phyloP scores from a whole-genome alignment of 2,888 invertebrate genomes.

The Cremastinae sp. region DNA sequence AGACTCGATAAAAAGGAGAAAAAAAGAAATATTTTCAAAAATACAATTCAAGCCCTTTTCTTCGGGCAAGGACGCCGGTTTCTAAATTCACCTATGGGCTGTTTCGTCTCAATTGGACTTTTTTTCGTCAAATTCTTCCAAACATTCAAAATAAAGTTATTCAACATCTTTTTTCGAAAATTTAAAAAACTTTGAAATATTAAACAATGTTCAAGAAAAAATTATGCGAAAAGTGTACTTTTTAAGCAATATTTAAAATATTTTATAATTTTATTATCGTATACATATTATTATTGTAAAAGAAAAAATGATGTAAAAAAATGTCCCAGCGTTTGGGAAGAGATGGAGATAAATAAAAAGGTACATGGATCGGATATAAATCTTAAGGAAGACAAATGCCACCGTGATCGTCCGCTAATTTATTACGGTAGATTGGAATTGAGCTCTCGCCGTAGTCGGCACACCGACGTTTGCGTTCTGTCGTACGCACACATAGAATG shows the following conservation, averaged over 20 bases:
- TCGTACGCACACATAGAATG: constrained; percentile 8
- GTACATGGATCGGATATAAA: constrained; percentile 71
- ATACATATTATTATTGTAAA: constrained; percentile 1
- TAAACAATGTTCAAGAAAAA: too few species aligned
- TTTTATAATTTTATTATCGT: too few species aligned
- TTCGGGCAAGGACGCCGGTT: constrained; percentile 71
- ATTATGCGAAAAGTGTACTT: too few species aligned
- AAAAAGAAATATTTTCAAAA: constrained; percentile 50
- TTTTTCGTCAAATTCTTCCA: too few species aligned
- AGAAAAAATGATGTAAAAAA: constrained; percentile 42
- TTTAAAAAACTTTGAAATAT: too few species aligned
- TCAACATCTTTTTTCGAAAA: too few species aligned
- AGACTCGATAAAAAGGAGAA: constrained; percentile 41
- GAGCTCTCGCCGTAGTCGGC: constrained; percentile 64
- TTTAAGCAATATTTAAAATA: too few species aligned
- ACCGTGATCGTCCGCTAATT: constrained; percentile 79
- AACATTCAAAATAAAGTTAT: too few species aligned
- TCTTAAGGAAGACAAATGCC: constrained; percentile 77
- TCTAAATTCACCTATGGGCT: too few species aligned
- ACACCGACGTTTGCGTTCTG: constrained; percentile 6
- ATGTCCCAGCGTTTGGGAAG: neutral
- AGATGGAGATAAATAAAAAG: constrained; percentile 37
- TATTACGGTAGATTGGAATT: constrained; percentile 77
- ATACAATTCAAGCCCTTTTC: constrained; percentile 63
- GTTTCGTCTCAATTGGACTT: too few species aligned